These are phyloP conservation scores for Syrphus vitripennis DNA, from an alignment of 2,888 invertebrate genomes.

Conservation along the genomic window DNA sequence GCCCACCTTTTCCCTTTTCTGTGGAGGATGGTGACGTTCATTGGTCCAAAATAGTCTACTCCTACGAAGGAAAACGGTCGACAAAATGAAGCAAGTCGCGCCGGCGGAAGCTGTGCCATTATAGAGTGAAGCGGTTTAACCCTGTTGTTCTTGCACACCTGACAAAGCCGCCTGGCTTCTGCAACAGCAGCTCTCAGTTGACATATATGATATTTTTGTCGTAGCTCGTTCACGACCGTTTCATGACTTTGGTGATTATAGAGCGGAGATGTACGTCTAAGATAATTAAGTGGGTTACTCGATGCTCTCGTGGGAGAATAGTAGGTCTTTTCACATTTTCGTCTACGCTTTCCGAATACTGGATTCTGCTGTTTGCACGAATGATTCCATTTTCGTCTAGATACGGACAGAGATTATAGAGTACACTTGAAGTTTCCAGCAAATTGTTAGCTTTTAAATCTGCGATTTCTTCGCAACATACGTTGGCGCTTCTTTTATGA, in stretches of 20 bases:
- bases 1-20: constrained; percentile 56
- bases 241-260: constrained; percentile 4
- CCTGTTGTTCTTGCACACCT: background rate
- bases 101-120: background rate
- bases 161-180: background rate
- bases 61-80: constrained; percentile 39
- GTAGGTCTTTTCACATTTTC: background rate
- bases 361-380: background rate
- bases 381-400: background rate
- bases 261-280: background rate
- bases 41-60: constrained; percentile 24
- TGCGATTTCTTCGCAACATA: background rate
- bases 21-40: constrained; percentile 17
- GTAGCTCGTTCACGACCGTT: background rate
- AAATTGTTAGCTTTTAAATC: background rate
- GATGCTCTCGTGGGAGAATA: background rate
- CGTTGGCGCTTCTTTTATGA: background rate
- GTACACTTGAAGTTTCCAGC: background rate
- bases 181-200: constrained; percentile 7
- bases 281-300: background rate
- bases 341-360: background rate
- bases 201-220: background rate
- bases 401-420: background rate
- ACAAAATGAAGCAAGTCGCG: constrained; percentile 20
- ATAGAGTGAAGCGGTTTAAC: background rate